Evolutionary conservation across 2,888 invertebrate species (phyloP).

Genomic region (Tipula vernalis): DNA sequence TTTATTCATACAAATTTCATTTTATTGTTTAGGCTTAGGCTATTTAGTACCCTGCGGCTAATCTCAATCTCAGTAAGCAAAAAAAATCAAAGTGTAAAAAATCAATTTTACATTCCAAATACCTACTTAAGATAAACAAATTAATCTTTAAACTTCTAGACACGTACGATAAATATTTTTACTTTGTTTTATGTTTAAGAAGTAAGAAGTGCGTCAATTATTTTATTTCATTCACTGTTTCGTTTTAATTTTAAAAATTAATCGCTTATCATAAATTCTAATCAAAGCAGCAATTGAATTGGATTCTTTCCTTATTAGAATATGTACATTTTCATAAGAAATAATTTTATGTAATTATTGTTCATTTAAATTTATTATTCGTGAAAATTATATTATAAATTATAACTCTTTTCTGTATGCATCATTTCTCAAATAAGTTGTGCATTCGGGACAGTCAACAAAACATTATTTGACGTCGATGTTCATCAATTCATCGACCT

Average conservation of each 20-base stretch:
- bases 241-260: neutral
- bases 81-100: too few species aligned
- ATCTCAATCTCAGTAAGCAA: too few species aligned
- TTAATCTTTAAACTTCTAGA: neutral
- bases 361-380: neutral
- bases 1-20: neutral
- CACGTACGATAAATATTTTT: neutral
- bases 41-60: neutral
- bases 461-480: too few species aligned
- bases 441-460: too few species aligned
- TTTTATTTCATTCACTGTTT: neutral
- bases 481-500: too few species aligned
- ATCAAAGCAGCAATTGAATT: neutral
- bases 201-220: neutral
- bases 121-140: neutral
- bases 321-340: neutral
- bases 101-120: neutral
- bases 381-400: too few species aligned
- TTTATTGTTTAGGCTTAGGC: neutral
- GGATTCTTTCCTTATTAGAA: neutral
- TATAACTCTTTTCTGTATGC: too few species aligned
- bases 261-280: neutral
- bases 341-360: too few species aligned
- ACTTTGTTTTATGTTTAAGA: neutral
- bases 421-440: too few species aligned